phyloP scores from a whole-genome alignment of 1,140 invertebrate genomes.

The Drosophila leontia region DNA sequence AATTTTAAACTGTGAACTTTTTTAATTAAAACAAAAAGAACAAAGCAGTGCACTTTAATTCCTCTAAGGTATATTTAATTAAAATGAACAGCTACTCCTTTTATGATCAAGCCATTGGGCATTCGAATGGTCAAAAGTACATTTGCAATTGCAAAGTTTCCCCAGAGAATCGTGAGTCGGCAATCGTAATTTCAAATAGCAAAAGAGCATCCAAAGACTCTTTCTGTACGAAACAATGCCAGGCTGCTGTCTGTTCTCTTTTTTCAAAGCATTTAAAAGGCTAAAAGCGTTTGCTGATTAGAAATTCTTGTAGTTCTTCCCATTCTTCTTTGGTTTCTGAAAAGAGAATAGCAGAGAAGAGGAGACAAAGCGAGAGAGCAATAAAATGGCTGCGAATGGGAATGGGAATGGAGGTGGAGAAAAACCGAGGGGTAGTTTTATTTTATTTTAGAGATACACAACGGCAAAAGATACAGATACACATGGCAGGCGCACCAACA shows the following conservation, averaged over 20 bases:
- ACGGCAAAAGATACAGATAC: slow-evolving; percentile 72
- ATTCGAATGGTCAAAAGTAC: slow-evolving; percentile 2
- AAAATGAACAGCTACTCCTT: neutral
- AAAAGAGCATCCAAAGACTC: slow-evolving; percentile 6
- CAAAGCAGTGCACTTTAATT: too few relatives aligned
- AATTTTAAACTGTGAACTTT: neutral
- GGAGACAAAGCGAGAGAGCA: slow-evolving; percentile 54
- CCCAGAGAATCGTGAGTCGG: slow-evolving; percentile 1
- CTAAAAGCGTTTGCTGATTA: slow-evolving; percentile 36
- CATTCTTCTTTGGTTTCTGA: slow-evolving; percentile 11
- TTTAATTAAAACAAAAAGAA: neutral
- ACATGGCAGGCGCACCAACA: slow-evolving; percentile 63
- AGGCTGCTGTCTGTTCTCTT: neutral
- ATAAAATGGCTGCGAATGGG: slow-evolving; percentile 77
- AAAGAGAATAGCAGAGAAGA: slow-evolving; percentile 27
- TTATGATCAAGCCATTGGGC: neutral
- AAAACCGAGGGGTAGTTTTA: slow-evolving; percentile 56
- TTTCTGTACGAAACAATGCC: slow-evolving; percentile 16
- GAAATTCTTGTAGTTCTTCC: slow-evolving; percentile 41
- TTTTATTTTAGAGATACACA: slow-evolving; percentile 59
- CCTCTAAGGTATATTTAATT: neutral
- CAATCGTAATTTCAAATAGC: slow-evolving; percentile 6
- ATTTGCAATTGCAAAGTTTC: slow-evolving; percentile 5
- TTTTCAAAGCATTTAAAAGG: slow-evolving; percentile 17
- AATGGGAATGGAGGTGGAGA: slow-evolving; percentile 58